These are phyloP conservation scores for Athalia circularis DNA, from an alignment of 2,888 invertebrate genomes.

Conservation along the genomic window DNA sequence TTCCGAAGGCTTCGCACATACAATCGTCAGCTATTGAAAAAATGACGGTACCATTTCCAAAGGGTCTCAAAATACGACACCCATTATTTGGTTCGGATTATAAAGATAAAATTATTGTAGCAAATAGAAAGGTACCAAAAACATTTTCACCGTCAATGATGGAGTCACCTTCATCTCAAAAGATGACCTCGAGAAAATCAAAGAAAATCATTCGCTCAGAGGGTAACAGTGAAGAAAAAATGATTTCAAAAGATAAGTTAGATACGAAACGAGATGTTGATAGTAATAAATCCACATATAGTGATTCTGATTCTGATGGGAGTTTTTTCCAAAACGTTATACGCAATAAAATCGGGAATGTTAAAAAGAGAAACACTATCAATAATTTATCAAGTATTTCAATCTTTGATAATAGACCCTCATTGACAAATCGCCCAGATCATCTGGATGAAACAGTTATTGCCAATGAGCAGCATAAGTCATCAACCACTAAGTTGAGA, in stretches of 20 bases:
- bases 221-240: background rate
- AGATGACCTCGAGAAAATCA: background rate
- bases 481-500: conserved; percentile 14
- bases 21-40: conserved; percentile 26
- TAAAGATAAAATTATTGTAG: conserved; percentile 23
- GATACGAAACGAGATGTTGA: background rate
- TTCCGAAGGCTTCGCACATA: conserved; percentile 38
- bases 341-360: background rate
- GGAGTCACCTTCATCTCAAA: background rate
- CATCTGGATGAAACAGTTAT: background rate
- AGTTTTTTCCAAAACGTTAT: conserved; percentile 27
- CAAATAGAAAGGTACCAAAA: background rate
- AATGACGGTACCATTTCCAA: conserved; percentile 51
- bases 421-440: background rate
- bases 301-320: conserved; percentile 13
- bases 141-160: background rate
- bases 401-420: background rate
- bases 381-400: conserved; percentile 5
- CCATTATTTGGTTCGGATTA: conserved; percentile 52
- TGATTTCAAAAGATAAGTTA: background rate
- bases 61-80: conserved; percentile 53
- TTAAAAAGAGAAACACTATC: background rate
- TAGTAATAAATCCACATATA: conserved; percentile 9
- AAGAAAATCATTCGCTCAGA: background rate
- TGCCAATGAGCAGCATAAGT: background rate